Base-by-base conservation (phyloP, 2,888 invertebrate genomes). In the Protodeltote pygarga region DNA sequence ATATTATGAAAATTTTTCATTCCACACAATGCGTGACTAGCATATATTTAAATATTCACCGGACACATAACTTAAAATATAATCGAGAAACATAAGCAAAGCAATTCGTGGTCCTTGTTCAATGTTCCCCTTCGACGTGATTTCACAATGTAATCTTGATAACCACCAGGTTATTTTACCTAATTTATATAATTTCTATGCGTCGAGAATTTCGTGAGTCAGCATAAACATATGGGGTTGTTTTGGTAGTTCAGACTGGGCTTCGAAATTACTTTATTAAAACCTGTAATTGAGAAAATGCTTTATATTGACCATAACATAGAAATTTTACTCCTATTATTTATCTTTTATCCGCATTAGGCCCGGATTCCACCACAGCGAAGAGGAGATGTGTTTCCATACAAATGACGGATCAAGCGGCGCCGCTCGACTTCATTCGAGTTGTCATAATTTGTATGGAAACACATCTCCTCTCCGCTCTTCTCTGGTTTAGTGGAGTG, bases 21-120 rank as follows among this genome's bases (percentile, higher is more conserved):
- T 15, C 8, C 8, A 14, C 5, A 9, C 8, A 15, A 28, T 40
- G 51, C 60, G 60, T 60, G 60, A 50, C 55, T 23, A 21, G 27
- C 27, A 5, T 24, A 34, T 62, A 59, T 49, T 63, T 57, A 55
- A 57, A 57, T 39, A 32, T 41, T 50, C 23, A 63, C 38, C 34
- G 57, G 45, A 45, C 45, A 51, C 57, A 42, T 57, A 60, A 60
- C 42, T 60, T 42, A 37, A 63, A 51, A 57, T 29, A 38, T 46
- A 63, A 63, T 57, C 42, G 34, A 60, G 42, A 23, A 31, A 57
- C 32, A 42, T 17, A 45, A 14, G n/a, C 21, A 39, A 53, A 60
- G 14, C 23, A 49, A 60, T 21, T 20, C 20, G 13, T 21, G 21
- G 20, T 11, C 51, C 57, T 40, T 42, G 46, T 51, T 47, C 8